Conservation (phyloP, 30 jellyfish, hydroid and myxozoan genomes). For the Mastigias papua region DNA sequence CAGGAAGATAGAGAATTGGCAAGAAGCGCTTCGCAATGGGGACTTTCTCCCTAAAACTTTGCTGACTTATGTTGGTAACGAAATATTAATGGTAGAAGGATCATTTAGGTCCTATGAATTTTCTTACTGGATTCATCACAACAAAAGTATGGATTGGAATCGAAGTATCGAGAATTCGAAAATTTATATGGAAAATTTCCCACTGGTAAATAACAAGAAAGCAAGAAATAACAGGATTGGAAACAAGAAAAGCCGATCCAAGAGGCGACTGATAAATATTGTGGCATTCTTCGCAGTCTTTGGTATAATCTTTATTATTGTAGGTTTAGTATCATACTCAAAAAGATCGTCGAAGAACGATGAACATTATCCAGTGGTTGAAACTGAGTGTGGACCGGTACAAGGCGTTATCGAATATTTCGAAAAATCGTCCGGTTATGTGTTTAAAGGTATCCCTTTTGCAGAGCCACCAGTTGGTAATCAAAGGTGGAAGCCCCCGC, state of each 20-base stretch:
- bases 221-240: background rate
- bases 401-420: background rate
- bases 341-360: background rate
- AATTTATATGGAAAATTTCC: background rate
- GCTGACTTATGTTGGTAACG: no score
- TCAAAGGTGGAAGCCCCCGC: conserved; percentile 80
- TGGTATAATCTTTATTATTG: background rate
- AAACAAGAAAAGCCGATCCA: background rate
- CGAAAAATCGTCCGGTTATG: background rate
- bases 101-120: no score
- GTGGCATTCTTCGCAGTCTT: background rate
- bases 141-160: no score
- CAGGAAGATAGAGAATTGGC: no score
- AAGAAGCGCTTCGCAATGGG: no score
- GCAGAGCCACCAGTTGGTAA: conserved; percentile 85
- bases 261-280: background rate
- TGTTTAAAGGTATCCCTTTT: conserved; percentile 88
- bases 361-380: background rate
- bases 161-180: background rate
- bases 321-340: background rate
- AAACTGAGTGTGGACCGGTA: conserved; percentile 14
- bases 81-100: no score
- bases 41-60: no score
- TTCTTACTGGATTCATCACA: no score
- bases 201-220: background rate